phyloP scores from a whole-genome alignment of 2,888 invertebrate genomes.

The Phengaris alcon region DNA sequence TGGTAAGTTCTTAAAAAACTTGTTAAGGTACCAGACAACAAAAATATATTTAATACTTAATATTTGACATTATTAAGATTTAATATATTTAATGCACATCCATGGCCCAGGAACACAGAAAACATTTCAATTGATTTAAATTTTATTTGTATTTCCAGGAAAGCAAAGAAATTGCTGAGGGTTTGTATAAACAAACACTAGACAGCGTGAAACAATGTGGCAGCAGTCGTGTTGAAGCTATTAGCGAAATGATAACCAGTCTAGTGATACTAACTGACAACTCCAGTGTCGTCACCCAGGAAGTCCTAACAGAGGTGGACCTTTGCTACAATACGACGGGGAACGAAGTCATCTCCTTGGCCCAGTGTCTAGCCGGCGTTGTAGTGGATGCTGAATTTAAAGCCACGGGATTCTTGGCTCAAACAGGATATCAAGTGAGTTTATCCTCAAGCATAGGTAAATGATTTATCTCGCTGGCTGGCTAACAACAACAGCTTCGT shows the following conservation, averaged over 20 bases:
- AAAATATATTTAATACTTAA: no score
- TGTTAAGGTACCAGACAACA: no score
- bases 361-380: constrained; percentile 52
- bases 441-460: neutral
- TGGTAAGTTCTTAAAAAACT: no score
- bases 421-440: constrained; percentile 58
- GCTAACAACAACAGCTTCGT: no score
- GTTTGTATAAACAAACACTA: neutral
- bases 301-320: neutral
- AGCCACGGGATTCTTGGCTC: constrained; percentile 49
- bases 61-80: no score
- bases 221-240: neutral
- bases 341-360: neutral
- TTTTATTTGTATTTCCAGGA: neutral
- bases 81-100: no score
- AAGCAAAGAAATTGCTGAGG: neutral
- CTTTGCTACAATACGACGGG: constrained; percentile 46
- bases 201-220: neutral
- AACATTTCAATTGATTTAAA: neutral
- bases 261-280: neutral
- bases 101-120: no score
- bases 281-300: neutral
- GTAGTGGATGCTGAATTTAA: constrained; percentile 57
- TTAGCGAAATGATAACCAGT: neutral
- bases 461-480: no score